Base-by-base conservation (phyloP, 2,888 invertebrate species). In the Drosophila borborema region DNA sequence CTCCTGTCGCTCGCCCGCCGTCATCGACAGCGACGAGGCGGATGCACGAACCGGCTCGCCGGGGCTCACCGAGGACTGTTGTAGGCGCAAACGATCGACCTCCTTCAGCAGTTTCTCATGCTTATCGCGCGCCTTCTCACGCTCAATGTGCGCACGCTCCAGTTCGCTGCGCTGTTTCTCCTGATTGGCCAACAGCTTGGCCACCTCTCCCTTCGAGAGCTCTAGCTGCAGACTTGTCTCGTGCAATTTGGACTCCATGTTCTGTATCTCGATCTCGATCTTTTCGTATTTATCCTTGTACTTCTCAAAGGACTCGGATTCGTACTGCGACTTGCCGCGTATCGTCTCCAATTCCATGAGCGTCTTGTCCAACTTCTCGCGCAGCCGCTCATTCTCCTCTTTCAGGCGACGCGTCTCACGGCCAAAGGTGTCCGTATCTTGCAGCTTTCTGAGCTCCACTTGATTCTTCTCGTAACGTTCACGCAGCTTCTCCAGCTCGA, bases 381-480 rank as follows among this genome's bases (percentile, higher is more conserved):
- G 95, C 82, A 97, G 94, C 86, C 97, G 94, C 92, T 97, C 97
- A 91, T 97, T 95, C 93, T 97, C 97, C 91, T 96, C 94, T 91
- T 97, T 96, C 75, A 97, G 95, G 90, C 96, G 94, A 76, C 97
- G 96, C 70, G 96, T 95, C 91, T 97, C 97, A 90, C 97, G 96
- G 68, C 97, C 95, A 8, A 97, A 95, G 51, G 96, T 96, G 88
- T 97, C 96, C 2, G 96, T 96, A 72, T 97, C 97, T 90, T 97
- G 97, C 12, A 97, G 95, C 91, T 97, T 96, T 78, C 97, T 94
- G 76, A 97, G 94, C 89, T 98, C 98, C 14, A 95, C 94, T 82
- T 97, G 96, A 65, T 96, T 95, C 91, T 97, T 96, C 82, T 98
- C 98, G 90, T 97, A 97, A 86, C 98, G 97, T 90, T 98, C 98